Evolutionary conservation across 2,797 vertebrate genomes (phyloP).

Genomic region (Sylvilagus floridanus): DNA sequence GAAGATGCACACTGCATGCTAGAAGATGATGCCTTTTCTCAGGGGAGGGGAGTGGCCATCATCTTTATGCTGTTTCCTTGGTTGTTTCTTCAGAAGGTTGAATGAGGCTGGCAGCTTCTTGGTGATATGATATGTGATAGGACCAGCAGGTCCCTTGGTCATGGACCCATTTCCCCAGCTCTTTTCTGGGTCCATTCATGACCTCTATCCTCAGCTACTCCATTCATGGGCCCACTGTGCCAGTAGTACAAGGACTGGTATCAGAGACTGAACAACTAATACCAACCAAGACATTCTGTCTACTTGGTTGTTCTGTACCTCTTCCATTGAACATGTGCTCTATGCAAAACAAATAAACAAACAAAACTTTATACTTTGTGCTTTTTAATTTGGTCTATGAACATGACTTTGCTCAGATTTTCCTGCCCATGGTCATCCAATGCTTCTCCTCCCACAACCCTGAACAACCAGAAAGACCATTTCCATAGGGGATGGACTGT

Average conservation of each 20-base stretch:
- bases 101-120: neutral
- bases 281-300: neutral
- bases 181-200: neutral
- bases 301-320: neutral
- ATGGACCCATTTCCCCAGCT: neutral
- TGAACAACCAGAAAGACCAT: neutral
- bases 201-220: neutral
- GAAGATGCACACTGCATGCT: neutral
- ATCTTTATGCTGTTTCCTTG: neutral
- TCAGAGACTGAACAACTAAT: neutral
- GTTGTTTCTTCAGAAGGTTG: neutral
- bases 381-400: neutral
- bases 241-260: neutral
- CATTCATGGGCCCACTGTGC: neutral
- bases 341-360: neutral
- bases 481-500: neutral
- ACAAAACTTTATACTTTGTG: neutral
- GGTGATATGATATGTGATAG: neutral
- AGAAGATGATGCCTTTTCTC: neutral
- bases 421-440: neutral
- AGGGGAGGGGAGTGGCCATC: too few species aligned
- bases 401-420: neutral
- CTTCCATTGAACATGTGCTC: neutral
- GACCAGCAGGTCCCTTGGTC: neutral
- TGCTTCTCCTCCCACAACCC: neutral